phyloP scores from a whole-genome alignment of 1,140 invertebrate species.

The Monochamus saltuarius region DNA sequence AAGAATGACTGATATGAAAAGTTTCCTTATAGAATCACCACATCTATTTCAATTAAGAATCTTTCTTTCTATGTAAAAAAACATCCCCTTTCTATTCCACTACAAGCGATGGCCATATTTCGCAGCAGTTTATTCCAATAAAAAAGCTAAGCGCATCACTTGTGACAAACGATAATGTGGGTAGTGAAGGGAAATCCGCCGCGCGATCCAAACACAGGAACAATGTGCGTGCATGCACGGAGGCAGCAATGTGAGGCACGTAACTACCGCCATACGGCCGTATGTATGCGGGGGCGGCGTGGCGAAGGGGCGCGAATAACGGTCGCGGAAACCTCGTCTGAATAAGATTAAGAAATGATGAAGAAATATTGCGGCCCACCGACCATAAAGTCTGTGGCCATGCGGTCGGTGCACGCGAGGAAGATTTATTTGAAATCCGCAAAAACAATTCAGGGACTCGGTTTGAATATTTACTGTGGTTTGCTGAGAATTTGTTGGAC shows the following conservation, averaged over 20 bases:
- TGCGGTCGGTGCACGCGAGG: slow-evolving; percentile 25
- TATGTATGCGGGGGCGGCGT: slow-evolving; percentile 3
- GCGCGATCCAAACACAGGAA: no score
- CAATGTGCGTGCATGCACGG: no score
- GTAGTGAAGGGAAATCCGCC: not conserved
- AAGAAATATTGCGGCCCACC: slow-evolving; percentile 33
- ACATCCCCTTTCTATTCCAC: no score
- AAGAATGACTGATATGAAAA: no score
- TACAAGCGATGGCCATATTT: no score
- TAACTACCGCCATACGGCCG: slow-evolving; percentile 1
- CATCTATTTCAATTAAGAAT: no score
- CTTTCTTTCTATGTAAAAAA: no score
- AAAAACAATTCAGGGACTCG: slow-evolving; percentile 26
- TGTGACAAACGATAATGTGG: slow-evolving; percentile 7
- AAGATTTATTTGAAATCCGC: slow-evolving; percentile 31
- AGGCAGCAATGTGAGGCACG: not conserved
- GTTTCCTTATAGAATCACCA: no score
- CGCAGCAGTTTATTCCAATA: no score
- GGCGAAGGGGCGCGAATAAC: not conserved
- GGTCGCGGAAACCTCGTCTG: slow-evolving; percentile 24
- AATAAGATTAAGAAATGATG: slow-evolving; percentile 39
- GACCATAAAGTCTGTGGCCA: slow-evolving; percentile 29
- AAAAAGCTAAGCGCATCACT: not conserved
- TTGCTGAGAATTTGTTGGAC: no score
- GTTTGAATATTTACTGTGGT: no score